Conservation (phyloP, 2,888 invertebrate species). For the Tryphoninae sp. region DNA sequence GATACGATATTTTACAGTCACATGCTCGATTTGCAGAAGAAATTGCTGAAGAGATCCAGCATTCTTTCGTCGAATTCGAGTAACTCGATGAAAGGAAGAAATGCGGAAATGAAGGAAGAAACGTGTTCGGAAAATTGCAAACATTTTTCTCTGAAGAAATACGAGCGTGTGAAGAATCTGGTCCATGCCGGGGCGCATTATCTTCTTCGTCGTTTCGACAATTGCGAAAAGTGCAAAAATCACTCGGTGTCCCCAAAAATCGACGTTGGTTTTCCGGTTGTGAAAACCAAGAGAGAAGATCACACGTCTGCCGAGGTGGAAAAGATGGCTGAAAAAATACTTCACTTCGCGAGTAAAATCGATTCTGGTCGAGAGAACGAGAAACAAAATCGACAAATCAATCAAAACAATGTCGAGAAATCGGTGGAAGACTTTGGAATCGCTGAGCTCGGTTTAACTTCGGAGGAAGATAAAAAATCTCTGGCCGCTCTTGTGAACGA, state of each 20-base stretch:
- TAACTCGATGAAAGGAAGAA: slow-evolving; percentile 10
- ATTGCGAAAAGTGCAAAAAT: slow-evolving; percentile 40
- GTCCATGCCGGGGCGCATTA: slow-evolving; percentile 59
- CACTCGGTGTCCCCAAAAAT: slow-evolving; percentile 1
- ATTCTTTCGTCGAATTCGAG: neutral
- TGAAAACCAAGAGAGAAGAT: slow-evolving; percentile 56
- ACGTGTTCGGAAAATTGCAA: slow-evolving; percentile 39
- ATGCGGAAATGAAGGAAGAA: neutral
- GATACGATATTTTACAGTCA: slow-evolving; percentile 49
- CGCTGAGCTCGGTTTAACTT: slow-evolving; percentile 64
- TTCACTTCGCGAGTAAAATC: slow-evolving; percentile 63
- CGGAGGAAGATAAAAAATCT: slow-evolving; percentile 65
- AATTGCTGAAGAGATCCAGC: slow-evolving; percentile 45
- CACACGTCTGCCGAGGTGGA: slow-evolving; percentile 46
- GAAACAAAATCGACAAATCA: slow-evolving; percentile 12
- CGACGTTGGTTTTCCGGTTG: neutral
- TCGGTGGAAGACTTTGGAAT: slow-evolving; percentile 63
- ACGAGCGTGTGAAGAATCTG: slow-evolving; percentile 53
- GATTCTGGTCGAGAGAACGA: slow-evolving; percentile 23
- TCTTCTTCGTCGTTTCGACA: slow-evolving; percentile 56
- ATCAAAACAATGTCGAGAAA: slow-evolving; percentile 23
- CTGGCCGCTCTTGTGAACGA: slow-evolving; percentile 64
- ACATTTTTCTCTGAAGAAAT: slow-evolving; percentile 36
- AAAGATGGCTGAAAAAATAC: slow-evolving; percentile 64
- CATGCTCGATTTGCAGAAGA: slow-evolving; percentile 45